phyloP scores from a whole-genome alignment of 2,113 vertebrate genomes.

The Hemibagrus wyckioides region DNA sequence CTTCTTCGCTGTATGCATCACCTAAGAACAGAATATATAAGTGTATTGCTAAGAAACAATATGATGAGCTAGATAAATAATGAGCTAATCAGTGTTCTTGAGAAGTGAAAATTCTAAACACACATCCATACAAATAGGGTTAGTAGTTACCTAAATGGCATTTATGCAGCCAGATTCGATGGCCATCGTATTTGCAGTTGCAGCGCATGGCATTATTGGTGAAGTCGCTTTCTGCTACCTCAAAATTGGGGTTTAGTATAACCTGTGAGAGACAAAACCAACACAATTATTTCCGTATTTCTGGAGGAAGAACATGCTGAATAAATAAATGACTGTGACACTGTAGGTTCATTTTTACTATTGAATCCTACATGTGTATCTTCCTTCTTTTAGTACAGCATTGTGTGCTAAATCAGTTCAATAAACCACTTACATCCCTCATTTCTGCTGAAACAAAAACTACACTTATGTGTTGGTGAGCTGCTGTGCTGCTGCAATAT shows the following conservation, averaged over 20 bases:
- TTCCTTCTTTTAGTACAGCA: background rate
- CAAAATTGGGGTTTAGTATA: conserved; percentile 91
- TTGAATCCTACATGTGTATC: background rate
- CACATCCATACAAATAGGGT: background rate
- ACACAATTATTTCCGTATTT: background rate
- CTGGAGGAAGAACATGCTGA: background rate
- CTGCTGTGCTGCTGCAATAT: conserved; percentile 1
- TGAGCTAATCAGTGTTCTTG: background rate
- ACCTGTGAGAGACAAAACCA: conserved; percentile 70
- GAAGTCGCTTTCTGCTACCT: conserved; percentile 96
- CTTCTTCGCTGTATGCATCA: conserved; percentile 91
- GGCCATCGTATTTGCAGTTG: conserved; percentile 95
- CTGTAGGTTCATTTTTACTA: conserved; percentile 21
- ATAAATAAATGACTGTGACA: background rate
- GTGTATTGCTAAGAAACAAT: background rate
- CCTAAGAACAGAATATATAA: conserved; percentile 67
- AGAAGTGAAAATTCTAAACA: background rate
- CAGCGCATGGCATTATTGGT: conserved; percentile 98
- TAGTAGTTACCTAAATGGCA: conserved; percentile 85
- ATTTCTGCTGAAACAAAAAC: background rate
- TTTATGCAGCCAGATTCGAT: conserved; percentile 94
- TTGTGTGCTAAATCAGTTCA: background rate
- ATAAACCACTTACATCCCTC: background rate
- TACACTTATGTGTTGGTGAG: background rate
- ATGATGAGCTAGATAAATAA: background rate